Base-by-base conservation (phyloP, 1,140 invertebrate genomes). In the Lineus longissimus region DNA sequence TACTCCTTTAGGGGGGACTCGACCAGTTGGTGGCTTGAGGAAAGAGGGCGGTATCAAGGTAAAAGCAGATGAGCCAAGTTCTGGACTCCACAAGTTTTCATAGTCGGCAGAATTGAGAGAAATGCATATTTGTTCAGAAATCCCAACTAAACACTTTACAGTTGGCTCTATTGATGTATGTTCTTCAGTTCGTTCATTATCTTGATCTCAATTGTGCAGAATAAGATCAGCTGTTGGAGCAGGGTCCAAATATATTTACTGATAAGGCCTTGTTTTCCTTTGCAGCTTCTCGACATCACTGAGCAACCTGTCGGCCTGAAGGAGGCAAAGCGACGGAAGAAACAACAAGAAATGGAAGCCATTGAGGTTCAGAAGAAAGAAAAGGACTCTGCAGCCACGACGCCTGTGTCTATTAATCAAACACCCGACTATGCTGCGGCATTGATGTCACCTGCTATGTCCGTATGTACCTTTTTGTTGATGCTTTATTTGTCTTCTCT, bases 241-340 rank as follows among this genome's bases (percentile, higher is more conserved):
- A n/a, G n/a, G n/a, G n/a, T n/a, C n/a, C n/a, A n/a, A n/a, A n/a
- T n/a, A n/a, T n/a, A n/a, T n/a, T n/a, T n/a, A n/a, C n/a, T n/a
- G n/a, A n/a, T n/a, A n/a, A n/a, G n/a, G n/a, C n/a, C n/a, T n/a
- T n/a, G n/a, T n/a, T n/a, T n/a, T n/a, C n/a, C 2, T 40, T 76
- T 94, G 64, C 93, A 97, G 83, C 82, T 97, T 17, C 81, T 98
- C 23, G 95, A 97, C 73, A 95, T 97, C 68, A 89, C 88, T 22
- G 95, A 97, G 74, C 92, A 95, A 73, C 95, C 95, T 1, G 84
- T 88, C 74, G 86, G 85, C 72, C 73, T 76, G 19, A 83, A 84
- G 62, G 84, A 86, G 73, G 84, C 88, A 23, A 90, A 90, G 76
- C 84, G 82, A 74, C 77, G 87, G 59, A 88, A 87, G 76, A 86